A percentile compares a stretch with the other conserved stretches of the same genome.
Evolutionary conservation across 1,140 invertebrate species (phyloP).

Genomic region (Cotesia glomerata): DNA sequence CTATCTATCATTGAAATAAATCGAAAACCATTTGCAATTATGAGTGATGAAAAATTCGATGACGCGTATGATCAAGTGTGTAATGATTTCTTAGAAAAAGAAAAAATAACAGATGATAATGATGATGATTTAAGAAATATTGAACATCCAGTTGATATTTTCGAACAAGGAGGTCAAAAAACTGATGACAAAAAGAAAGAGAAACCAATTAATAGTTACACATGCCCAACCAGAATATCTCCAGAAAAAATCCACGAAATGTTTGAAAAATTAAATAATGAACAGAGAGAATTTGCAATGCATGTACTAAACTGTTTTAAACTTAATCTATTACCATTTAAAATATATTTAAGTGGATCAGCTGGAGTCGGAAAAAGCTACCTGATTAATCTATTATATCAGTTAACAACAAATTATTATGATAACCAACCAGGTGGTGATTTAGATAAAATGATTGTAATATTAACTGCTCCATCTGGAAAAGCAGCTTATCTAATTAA

Average conservation of each 20-base stretch:
- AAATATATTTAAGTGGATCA: constrained; percentile 32
- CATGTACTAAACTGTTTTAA: neutral
- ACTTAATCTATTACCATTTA: constrained; percentile 11
- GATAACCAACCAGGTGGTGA: constrained; percentile 27
- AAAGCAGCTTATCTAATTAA: constrained; percentile 46
- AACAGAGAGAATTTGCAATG: constrained; percentile 19
- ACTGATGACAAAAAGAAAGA: neutral
- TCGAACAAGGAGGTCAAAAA: neutral
- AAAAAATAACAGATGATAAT: neutral
- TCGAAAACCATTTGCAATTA: neutral
- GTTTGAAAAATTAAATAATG: neutral
- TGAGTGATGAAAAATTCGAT: neutral
- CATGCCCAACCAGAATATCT: neutral
- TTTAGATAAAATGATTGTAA: constrained; percentile 30
- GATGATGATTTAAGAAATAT: neutral
- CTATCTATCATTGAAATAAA: neutral
- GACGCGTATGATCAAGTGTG: neutral
- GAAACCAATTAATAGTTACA: neutral
- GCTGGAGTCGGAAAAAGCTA: constrained; percentile 28
- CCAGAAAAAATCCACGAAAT: neutral
- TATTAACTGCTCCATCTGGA: constrained; percentile 44
- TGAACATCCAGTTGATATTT: constrained; percentile 11
- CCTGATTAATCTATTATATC: constrained; percentile 30
- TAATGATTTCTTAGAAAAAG: neutral
- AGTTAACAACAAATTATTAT: constrained; percentile 31